These are phyloP conservation scores for Nymphalis io DNA, from an alignment of 1,140 invertebrate species.

Conservation along the genomic window DNA sequence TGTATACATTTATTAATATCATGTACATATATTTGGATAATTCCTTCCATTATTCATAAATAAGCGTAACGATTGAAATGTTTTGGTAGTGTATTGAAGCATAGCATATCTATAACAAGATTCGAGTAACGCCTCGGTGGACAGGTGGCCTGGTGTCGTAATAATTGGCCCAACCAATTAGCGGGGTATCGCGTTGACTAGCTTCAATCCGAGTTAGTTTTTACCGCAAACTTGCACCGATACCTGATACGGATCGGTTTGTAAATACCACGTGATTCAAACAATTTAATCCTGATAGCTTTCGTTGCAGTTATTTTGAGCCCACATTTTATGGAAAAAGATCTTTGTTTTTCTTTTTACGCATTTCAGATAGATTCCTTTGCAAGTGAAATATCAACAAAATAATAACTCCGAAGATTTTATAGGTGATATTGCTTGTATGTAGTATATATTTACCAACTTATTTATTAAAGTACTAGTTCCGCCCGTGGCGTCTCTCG, in stretches of 20 bases:
- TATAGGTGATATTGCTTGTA: no score
- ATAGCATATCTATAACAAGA: constrained; percentile 18
- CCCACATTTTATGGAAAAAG: neutral
- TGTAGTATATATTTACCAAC: no score
- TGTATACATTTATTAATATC: no score
- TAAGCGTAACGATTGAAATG: neutral
- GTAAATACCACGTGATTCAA: constrained; percentile 26
- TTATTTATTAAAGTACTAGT: no score
- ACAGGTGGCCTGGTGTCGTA: constrained; percentile 38
- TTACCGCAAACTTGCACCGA: constrained; percentile 45
- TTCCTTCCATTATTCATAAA: constrained; percentile 5
- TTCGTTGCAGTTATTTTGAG: constrained; percentile 5
- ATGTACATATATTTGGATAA: neutral
- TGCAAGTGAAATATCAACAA: neutral
- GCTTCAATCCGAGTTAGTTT: constrained; percentile 49
- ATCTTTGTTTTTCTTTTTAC: neutral
- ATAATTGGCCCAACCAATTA: constrained; percentile 55
- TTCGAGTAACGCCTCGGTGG: constrained; percentile 16
- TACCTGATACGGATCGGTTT: constrained; percentile 39
- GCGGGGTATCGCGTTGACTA: constrained; percentile 41
- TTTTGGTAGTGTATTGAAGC: constrained; percentile 9
- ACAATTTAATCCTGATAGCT: constrained; percentile 31
- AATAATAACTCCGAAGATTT: no score
- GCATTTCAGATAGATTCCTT: neutral
- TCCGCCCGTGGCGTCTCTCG: no score